Conservation (phyloP, 2,797 vertebrate species). For the Lophius americanus region DNA sequence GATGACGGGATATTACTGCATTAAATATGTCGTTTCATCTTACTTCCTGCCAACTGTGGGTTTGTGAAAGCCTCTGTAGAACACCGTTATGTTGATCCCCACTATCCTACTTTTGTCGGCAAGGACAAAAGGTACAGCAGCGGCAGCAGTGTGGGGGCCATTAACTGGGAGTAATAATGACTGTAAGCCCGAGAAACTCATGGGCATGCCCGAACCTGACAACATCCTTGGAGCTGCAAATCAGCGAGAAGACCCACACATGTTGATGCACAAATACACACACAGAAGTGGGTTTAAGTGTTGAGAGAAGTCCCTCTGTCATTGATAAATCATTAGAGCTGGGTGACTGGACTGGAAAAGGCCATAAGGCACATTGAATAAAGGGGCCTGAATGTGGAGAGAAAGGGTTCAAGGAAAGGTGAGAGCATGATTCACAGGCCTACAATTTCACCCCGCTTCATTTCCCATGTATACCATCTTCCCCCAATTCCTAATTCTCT, state of each 20-base stretch:
- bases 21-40: constrained; percentile 1
- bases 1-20: background rate
- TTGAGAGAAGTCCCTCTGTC: constrained; percentile 49
- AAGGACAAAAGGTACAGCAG: constrained; percentile 19
- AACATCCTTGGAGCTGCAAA: constrained; percentile 29
- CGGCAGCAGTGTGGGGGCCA: constrained; percentile 2
- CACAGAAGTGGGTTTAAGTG: constrained; percentile 53
- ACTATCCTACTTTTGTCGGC: constrained; percentile 10
- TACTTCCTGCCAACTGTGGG: background rate
- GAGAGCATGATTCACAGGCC: constrained; percentile 28
- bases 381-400: constrained; percentile 42
- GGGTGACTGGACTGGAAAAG: constrained; percentile 44
- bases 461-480: constrained; percentile 15
- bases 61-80: constrained; percentile 4
- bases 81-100: background rate
- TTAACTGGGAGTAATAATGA: constrained; percentile 36
- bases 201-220: constrained; percentile 47
- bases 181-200: constrained; percentile 42
- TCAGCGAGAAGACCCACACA: constrained; percentile 19
- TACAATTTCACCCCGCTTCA: constrained; percentile 1
- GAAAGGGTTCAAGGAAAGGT: constrained; percentile 66
- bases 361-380: constrained; percentile 42
- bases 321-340: constrained; percentile 63
- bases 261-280: constrained; percentile 19
- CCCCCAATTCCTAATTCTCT: background rate